Evolutionary conservation across 2,888 invertebrate genomes (phyloP).

Genomic region (Pheosia tremula): DNA sequence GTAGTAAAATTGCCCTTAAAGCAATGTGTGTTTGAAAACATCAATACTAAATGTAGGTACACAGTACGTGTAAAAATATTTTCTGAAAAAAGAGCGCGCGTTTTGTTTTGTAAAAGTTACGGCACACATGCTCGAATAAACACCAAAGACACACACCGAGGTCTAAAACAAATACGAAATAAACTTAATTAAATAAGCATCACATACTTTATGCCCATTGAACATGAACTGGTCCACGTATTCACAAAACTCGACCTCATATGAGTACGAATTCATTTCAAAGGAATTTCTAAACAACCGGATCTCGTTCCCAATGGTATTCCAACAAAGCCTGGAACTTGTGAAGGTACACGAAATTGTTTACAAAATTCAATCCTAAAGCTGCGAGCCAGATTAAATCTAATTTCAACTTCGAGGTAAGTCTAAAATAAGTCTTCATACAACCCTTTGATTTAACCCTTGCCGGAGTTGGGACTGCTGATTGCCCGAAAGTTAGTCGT

Average conservation of each 20-base stretch:
- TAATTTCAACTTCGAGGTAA: slow-evolving; percentile 84
- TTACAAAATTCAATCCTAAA: slow-evolving; percentile 85
- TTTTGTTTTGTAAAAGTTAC: slow-evolving; percentile 30
- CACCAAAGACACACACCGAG: slow-evolving; percentile 26
- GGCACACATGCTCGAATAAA: slow-evolving; percentile 31
- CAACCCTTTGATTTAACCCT: slow-evolving; percentile 84
- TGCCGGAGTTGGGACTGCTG: slow-evolving; percentile 76
- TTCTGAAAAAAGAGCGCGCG: slow-evolving; percentile 10
- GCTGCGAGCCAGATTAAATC: slow-evolving; percentile 84
- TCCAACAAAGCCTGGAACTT: slow-evolving; percentile 82
- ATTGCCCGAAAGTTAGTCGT: slow-evolving; percentile 81
- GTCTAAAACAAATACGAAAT: slow-evolving; percentile 50
- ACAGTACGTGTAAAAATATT: no score
- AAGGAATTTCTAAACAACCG: slow-evolving; percentile 81
- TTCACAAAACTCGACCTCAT: slow-evolving; percentile 73
- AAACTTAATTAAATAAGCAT: slow-evolving; percentile 70
- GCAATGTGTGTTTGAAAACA: no score
- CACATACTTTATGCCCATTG: slow-evolving; percentile 56
- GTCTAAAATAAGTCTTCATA: slow-evolving; percentile 85
- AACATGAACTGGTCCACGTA: slow-evolving; percentile 63
- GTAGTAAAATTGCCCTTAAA: no score
- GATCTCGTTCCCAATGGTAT: slow-evolving; percentile 80
- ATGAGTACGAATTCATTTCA: slow-evolving; percentile 79
- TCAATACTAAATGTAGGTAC: no score
- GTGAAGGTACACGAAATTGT: slow-evolving; percentile 83